phyloP scores from a whole-genome alignment of 2,797 vertebrate genomes.

The Todus mexicanus region DNA sequence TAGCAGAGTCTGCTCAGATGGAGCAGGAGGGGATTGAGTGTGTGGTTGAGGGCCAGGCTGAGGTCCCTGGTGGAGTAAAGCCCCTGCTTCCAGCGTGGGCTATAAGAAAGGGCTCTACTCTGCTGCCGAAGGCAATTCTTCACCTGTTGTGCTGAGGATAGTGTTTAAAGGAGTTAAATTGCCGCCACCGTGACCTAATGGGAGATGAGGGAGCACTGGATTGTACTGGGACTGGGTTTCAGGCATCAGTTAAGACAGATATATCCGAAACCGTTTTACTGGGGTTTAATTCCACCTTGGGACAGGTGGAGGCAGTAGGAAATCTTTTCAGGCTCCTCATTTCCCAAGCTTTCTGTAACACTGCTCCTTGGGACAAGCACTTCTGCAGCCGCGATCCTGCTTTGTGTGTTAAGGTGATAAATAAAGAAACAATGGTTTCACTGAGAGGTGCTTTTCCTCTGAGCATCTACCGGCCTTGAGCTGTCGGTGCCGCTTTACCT shows the following conservation, averaged over 20 bases:
- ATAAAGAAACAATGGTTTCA: neutral
- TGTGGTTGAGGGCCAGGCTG: neutral
- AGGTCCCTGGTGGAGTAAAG: neutral
- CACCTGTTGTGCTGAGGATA: neutral
- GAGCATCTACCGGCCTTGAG: neutral
- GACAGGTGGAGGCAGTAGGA: constrained; percentile 19
- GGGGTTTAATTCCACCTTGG: constrained; percentile 1
- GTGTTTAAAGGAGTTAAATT: neutral
- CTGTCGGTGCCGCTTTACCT: neutral
- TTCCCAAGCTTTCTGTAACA: neutral
- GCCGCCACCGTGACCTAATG: neutral
- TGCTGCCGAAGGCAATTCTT: neutral
- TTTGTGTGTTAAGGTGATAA: neutral
- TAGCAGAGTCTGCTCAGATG: accelerated
- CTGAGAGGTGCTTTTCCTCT: neutral
- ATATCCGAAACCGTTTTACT: neutral
- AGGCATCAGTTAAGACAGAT: neutral
- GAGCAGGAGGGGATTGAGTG: neutral
- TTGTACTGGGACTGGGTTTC: neutral
- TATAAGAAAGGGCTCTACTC: neutral
- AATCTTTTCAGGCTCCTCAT: neutral
- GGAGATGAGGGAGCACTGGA: neutral
- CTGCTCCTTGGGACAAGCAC: neutral
- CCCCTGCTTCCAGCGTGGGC: no score
- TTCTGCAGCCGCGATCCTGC: neutral